Conservation (phyloP, 2,888 invertebrate genomes). For the Physocephala rufipes region DNA sequence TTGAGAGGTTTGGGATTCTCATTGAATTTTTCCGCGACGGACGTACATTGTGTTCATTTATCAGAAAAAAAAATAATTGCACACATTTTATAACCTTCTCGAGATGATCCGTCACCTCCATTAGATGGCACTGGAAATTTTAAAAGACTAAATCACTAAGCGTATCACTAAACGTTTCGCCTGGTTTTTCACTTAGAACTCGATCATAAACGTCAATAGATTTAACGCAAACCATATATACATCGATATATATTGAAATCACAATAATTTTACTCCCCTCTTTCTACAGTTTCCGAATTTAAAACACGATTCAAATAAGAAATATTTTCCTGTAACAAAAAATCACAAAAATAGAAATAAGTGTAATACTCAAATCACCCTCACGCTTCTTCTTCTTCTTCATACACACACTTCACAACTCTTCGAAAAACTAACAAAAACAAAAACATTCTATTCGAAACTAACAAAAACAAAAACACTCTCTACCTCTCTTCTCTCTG, state of each 20-base stretch:
- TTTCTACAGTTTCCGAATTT: too few species aligned
- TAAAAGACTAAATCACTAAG: too few species aligned
- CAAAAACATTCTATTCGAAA: constrained; percentile 37
- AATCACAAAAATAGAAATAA: constrained; percentile 45
- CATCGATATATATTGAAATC: constrained; percentile 38
- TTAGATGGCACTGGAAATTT: too few species aligned
- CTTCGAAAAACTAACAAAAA: constrained; percentile 36
- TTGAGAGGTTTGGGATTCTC: too few species aligned
- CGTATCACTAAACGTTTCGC: too few species aligned
- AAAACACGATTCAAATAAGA: background rate
- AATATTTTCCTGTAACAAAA: background rate
- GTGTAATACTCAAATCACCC: constrained; percentile 52
- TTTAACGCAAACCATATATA: constrained; percentile 9
- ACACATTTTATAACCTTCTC: too few species aligned
- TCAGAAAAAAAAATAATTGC: too few species aligned
- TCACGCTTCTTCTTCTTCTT: constrained; percentile 36
- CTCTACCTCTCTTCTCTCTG: constrained; percentile 21
- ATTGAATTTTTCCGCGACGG: too few species aligned
- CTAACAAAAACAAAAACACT: constrained; percentile 27
- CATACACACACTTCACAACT: background rate
- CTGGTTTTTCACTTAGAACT: too few species aligned
- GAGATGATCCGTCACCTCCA: too few species aligned
- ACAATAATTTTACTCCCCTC: constrained; percentile 48
- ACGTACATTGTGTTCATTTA: too few species aligned
- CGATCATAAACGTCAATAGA: too few species aligned